Conservation (phyloP, 2,113 vertebrate species). For the Dolichallabes microphthalmus region DNA sequence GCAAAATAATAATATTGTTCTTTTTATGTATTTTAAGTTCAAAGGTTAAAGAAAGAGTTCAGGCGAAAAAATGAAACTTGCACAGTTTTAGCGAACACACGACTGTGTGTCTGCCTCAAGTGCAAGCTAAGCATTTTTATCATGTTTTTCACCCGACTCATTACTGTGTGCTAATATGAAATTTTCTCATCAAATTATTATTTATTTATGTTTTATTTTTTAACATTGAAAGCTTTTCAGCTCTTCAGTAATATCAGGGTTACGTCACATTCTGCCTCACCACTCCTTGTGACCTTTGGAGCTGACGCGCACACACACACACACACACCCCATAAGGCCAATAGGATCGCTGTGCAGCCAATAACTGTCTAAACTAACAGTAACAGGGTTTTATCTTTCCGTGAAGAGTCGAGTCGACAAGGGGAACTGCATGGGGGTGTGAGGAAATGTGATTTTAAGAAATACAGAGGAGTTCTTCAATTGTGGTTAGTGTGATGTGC, state of each 20-base stretch:
- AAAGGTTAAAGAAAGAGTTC: background rate
- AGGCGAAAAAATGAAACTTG: background rate
- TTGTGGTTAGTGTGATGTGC: background rate
- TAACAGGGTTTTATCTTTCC: background rate
- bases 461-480: background rate
- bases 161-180: background rate
- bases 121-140: background rate
- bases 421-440: background rate
- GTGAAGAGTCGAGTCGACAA: background rate
- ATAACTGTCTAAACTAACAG: background rate
- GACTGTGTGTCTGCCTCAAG: background rate
- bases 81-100: background rate
- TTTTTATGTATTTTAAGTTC: background rate
- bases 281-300: slow-evolving; percentile 54
- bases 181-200: background rate
- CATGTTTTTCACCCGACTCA: background rate
- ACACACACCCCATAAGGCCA: slow-evolving; percentile 25
- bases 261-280: background rate
- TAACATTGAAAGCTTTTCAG: background rate
- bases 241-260: background rate
- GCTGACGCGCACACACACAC: slow-evolving; percentile 18
- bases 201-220: background rate
- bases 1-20: background rate
- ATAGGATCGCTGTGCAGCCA: slow-evolving; percentile 1
- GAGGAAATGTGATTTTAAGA: background rate